These are phyloP conservation scores for Chrysolina oricalcia DNA, from an alignment of 2,888 invertebrate species.

Conservation along the genomic window DNA sequence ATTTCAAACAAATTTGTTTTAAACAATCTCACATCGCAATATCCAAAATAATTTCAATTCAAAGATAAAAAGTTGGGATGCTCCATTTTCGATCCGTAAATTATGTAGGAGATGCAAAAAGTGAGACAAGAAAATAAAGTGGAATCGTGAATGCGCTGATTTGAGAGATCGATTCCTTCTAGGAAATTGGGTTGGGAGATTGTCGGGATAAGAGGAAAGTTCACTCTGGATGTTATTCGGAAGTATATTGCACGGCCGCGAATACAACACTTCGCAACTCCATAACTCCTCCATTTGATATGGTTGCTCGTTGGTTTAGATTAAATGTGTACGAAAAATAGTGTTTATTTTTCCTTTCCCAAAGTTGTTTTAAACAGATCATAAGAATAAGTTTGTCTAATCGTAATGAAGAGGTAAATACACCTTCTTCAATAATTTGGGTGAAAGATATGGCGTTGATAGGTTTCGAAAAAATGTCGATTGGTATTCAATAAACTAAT, in stretches of 20 bases:
- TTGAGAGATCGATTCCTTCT: constrained; percentile 68
- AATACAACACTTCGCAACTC: not conserved
- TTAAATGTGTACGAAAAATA: too few relatives aligned
- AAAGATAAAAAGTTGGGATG: constrained; percentile 20
- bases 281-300: not conserved
- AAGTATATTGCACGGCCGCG: not conserved
- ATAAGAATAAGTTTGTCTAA: too few relatives aligned
- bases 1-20: too few relatives aligned
- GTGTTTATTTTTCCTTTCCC: too few relatives aligned
- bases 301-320: too few relatives aligned
- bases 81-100: constrained; percentile 32
- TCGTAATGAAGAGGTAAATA: too few relatives aligned
- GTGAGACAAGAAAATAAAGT: constrained; percentile 55
- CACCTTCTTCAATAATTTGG: too few relatives aligned
- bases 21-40: not conserved
- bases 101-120: constrained; percentile 49
- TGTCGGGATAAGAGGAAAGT: constrained; percentile 51
- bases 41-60: constrained; percentile 11
- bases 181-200: constrained; percentile 71
- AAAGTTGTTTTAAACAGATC: too few relatives aligned
- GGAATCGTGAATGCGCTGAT: constrained; percentile 65
- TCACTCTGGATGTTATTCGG: not conserved
- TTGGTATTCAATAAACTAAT: too few relatives aligned
- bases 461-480: too few relatives aligned
- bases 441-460: too few relatives aligned